Percentiles rank a stretch among this genome's conserved stretches.
Conservation (phyloP, 2,797 vertebrate genomes). For the Hydrocynus forskahlii region DNA sequence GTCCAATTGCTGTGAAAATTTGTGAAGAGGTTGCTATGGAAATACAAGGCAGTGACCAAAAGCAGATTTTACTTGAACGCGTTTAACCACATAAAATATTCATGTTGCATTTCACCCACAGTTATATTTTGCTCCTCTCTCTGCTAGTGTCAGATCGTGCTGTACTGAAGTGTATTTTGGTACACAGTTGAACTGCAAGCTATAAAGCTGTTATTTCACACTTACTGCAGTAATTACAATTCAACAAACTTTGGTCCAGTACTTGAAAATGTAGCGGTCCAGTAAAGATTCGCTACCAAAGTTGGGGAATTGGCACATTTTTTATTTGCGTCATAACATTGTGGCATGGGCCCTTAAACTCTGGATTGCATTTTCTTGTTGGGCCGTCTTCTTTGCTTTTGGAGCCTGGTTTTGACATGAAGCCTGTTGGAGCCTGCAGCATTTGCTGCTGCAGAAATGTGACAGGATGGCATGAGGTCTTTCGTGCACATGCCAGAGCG, state of each 20-base stretch:
- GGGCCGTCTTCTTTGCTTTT: not conserved
- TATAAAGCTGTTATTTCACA: not conserved
- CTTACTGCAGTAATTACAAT: constrained; percentile 2
- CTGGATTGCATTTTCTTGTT: not conserved
- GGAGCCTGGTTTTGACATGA: not conserved
- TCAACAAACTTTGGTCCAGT: not conserved
- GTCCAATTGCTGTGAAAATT: too few relatives aligned
- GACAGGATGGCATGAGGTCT: constrained; percentile 5
- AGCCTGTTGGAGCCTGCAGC: constrained; percentile 16
- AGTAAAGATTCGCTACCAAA: not conserved
- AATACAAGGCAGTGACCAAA: too few relatives aligned
- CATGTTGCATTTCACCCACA: too few relatives aligned
- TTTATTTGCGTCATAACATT: not conserved
- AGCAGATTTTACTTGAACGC: too few relatives aligned
- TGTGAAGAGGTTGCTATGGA: too few relatives aligned
- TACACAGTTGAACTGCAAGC: not conserved
- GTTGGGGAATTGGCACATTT: not conserved
- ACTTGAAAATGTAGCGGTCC: not conserved
- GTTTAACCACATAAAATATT: too few relatives aligned
- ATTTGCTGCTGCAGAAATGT: not conserved
- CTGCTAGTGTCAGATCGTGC: too few relatives aligned
- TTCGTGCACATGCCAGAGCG: constrained; percentile 6
- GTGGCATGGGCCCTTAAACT: not conserved
- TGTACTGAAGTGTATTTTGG: not conserved
- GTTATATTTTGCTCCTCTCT: too few relatives aligned